Conservation (phyloP, 1,140 invertebrate species). For the honey bee (Apis mellifera) region DNA sequence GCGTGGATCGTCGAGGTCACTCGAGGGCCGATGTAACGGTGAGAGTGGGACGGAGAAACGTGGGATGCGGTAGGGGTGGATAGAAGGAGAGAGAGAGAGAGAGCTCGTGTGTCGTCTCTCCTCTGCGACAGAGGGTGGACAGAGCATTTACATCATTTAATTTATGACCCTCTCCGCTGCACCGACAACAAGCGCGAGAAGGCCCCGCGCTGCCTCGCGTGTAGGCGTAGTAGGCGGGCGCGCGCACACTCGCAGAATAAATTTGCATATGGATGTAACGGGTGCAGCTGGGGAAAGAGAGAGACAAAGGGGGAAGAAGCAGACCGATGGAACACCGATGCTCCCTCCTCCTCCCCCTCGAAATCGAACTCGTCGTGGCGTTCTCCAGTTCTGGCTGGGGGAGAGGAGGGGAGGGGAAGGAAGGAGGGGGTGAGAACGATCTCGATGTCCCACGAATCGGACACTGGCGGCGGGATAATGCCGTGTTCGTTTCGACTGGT, state of each 20-base stretch:
- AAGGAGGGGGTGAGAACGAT: slow-evolving; percentile 9
- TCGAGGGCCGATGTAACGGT: slow-evolving; percentile 26
- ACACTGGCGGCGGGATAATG: neutral
- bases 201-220: neutral
- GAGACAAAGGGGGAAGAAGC: slow-evolving; percentile 52
- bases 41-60: neutral
- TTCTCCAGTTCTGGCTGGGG: neutral
- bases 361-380: slow-evolving; percentile 50
- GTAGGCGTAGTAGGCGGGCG: slow-evolving; percentile 4
- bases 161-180: slow-evolving; percentile 78
- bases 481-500: neutral
- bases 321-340: slow-evolving; percentile 40
- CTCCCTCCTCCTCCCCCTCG: slow-evolving; percentile 13
- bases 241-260: slow-evolving; percentile 71
- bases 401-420: too few species aligned
- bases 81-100: neutral
- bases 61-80: too few species aligned
- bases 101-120: slow-evolving; percentile 69
- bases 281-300: slow-evolving; percentile 66
- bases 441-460: neutral
- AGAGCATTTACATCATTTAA: slow-evolving; percentile 82
- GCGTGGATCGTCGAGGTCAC: slow-evolving; percentile 52
- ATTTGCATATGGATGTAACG: slow-evolving; percentile 81
- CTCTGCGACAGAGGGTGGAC: slow-evolving; percentile 78
- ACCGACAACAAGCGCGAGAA: slow-evolving; percentile 53